Evolutionary conservation across 2,797 vertebrate species (phyloP).

Genomic region (Oreonectes daqikongensis): DNA sequence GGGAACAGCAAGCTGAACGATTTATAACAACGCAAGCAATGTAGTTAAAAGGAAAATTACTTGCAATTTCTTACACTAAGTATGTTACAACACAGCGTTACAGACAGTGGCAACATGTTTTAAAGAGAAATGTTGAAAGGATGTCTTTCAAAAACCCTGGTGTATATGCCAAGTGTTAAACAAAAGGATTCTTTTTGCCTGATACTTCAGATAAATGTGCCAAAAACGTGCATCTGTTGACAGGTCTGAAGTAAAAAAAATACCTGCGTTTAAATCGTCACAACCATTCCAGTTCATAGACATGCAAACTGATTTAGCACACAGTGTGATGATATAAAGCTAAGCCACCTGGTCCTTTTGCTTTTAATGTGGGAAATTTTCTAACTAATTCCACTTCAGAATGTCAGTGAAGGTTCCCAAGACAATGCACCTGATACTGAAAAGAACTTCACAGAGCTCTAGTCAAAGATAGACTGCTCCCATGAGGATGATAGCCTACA

Average conservation of each 20-base stretch:
- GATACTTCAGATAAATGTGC: no score
- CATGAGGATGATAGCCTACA: constrained; percentile 79
- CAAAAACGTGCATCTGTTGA: no score
- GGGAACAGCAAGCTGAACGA: constrained; percentile 66
- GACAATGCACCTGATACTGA: constrained; percentile 99
- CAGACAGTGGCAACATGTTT: background rate
- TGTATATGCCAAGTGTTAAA: background rate
- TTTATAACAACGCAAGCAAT: constrained; percentile 47
- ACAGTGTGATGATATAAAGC: constrained; percentile 76
- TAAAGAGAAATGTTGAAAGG: no score
- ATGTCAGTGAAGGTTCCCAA: constrained; percentile 95
- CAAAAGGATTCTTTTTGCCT: no score
- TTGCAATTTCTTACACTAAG: constrained; percentile 14
- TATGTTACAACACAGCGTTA: background rate
- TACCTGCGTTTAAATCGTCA: constrained; percentile 74
- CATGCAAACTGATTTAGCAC: constrained; percentile 92
- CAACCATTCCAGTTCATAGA: constrained; percentile 75
- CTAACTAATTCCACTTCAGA: constrained; percentile 91
- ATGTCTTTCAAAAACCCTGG: background rate
- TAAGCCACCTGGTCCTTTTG: constrained; percentile 86
- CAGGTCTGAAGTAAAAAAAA: constrained; percentile 80
- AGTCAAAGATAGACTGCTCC: constrained; percentile 86
- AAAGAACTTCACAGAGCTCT: constrained; percentile 89
- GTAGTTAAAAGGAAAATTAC: constrained; percentile 48
- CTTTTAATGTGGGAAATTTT: constrained; percentile 90